phyloP scores from a whole-genome alignment of 2,888 invertebrate species.

The Drosophila picticornis region DNA sequence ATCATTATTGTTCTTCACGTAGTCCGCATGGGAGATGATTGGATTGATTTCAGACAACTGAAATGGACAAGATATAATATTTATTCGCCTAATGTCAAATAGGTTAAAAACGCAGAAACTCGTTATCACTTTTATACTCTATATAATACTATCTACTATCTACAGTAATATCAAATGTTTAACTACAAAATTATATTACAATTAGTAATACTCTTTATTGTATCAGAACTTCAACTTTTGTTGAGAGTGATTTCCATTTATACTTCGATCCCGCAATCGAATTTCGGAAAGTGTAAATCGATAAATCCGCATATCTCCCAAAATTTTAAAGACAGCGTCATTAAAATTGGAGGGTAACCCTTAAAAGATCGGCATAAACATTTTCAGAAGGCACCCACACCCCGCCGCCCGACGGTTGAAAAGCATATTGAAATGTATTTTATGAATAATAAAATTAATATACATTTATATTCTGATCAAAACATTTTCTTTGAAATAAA shows the following conservation, averaged over 20 bases:
- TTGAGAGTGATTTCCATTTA: not conserved
- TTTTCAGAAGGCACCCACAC: too few species aligned
- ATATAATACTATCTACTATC: not conserved
- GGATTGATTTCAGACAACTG: constrained; percentile 91
- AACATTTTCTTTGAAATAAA: not conserved
- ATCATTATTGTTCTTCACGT: constrained; percentile 94
- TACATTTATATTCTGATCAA: not conserved
- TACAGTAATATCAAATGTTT: not conserved
- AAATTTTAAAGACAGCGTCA: too few species aligned
- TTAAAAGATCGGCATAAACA: too few species aligned
- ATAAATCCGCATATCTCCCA: too few species aligned
- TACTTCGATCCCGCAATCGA: too few species aligned
- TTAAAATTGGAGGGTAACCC: too few species aligned
- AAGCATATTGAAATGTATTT: not conserved
- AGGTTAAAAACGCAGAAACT: too few species aligned
- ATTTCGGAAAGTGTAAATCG: too few species aligned
- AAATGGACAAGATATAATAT: not conserved
- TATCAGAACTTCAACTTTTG: not conserved
- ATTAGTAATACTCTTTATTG: not conserved
- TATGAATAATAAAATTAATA: too few species aligned
- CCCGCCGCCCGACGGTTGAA: not conserved
- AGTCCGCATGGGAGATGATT: constrained; percentile 93
- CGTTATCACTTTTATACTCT: not conserved
- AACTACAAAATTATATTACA: not conserved
- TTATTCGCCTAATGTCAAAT: not conserved